A percentile compares a stretch with the other conserved stretches of the same genome.
phyloP scores from a whole-genome alignment of 2,113 vertebrate genomes.

The Laticauda colubrina region DNA sequence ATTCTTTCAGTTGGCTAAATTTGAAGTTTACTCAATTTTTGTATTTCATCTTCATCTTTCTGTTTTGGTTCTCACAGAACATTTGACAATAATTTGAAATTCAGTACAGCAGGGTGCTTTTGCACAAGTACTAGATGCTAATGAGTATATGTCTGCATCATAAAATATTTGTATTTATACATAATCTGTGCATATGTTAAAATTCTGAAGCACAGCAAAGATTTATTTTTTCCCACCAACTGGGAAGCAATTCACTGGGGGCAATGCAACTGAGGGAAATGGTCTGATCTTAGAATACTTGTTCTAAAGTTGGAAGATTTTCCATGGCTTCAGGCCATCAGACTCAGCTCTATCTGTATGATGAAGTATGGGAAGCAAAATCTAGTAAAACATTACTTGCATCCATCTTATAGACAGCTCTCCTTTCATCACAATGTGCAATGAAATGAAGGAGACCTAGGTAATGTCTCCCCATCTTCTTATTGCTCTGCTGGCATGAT shows the following conservation, averaged over 20 bases:
- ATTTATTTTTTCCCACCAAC: background rate
- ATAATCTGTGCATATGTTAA: background rate
- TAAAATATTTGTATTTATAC: background rate
- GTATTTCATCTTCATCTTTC: background rate
- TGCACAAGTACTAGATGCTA: background rate
- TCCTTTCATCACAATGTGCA: background rate
- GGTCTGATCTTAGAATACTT: background rate
- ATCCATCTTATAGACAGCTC: background rate
- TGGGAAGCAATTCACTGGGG: background rate
- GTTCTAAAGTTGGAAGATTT: background rate
- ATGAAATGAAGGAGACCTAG: background rate
- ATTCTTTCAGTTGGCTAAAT: background rate
- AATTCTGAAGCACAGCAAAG: background rate
- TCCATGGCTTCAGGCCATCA: background rate
- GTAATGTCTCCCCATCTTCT: background rate
- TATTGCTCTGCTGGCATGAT: background rate
- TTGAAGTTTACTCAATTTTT: background rate
- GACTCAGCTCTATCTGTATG: background rate
- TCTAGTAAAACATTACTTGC: background rate
- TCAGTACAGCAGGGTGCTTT: background rate
- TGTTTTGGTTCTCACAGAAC: background rate
- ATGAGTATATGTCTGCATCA: background rate
- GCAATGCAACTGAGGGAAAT: background rate
- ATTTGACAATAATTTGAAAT: background rate
- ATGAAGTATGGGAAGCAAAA: background rate